Evolutionary conservation across 2,888 invertebrate genomes (phyloP), one percentile per base, ranked within the genome.

Genomic region (Cephus nigrinus): DNA sequence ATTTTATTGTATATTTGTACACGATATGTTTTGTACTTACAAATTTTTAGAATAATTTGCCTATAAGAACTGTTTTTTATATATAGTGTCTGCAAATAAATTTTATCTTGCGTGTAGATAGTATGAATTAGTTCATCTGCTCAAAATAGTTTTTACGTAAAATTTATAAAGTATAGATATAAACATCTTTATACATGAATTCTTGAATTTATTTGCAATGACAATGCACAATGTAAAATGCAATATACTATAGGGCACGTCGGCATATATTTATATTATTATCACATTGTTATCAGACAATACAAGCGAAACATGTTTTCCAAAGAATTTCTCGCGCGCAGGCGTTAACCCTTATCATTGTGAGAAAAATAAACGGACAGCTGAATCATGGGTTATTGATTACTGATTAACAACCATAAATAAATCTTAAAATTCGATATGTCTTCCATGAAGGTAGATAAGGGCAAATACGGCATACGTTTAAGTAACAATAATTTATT

Each of bases 401-500:
- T 9, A 55, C 55, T 55, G 23, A 55, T 15, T 23, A 23, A 55
- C 9, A 23, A 9, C 9, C 55, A 55, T 23, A 55, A 55, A 23
- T 5, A 23, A 55, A 55, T 55, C 23, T 23, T 23, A 55, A 55
- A 55, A 55, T 23, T 55, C 23, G 2, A 23, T 23, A 23, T 5
- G 55, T 23, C 9, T 55, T 55, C 55, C 15, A 23, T 23, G 5
- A 40, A 40, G 40, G 23, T 23, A 55, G 9, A 23, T 55, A 55
- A 55, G 55, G 23, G 9, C 23, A 55, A 55, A 55, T 2, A 55
- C 31, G 23, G 9, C 55, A 55, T 55, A 55, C 9, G 9, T 9
- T 55, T 33, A 33, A 31, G 15, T 71, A 71, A 71, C 71, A 71
- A 55, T 33, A 33, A 71, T 71, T 71, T 71, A 71, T 71, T 71